Evolutionary conservation across 2,797 vertebrate species (phyloP).

Genomic region (Urocyon cinereoargenteus): DNA sequence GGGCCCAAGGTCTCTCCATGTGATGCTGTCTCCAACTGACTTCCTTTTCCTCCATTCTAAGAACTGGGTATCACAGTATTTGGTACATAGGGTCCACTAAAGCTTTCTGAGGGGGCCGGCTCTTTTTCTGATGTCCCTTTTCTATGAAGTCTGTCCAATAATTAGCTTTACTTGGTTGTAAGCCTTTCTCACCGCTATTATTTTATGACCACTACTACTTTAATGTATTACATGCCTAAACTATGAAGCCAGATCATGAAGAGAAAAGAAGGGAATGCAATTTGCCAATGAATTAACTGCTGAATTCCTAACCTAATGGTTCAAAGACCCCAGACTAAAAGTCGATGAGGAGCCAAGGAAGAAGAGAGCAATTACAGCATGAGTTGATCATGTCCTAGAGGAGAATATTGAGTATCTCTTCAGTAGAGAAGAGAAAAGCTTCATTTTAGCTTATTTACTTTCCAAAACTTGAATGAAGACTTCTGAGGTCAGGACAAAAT

Average conservation of each 20-base stretch:
- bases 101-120: background rate
- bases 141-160: background rate
- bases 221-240: background rate
- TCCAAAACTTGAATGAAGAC: conserved; percentile 52
- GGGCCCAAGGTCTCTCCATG: background rate
- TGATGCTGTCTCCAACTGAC: background rate
- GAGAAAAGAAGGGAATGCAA: background rate
- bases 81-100: background rate
- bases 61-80: background rate
- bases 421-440: background rate
- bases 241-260: background rate
- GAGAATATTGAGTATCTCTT: background rate
- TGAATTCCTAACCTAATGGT: background rate
- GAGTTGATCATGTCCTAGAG: background rate
- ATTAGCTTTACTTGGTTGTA: background rate
- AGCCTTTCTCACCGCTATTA: background rate
- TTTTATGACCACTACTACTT: conserved; percentile 32
- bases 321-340: background rate
- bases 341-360: background rate
- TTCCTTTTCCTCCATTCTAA: background rate
- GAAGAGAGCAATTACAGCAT: background rate
- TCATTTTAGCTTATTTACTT: conserved; percentile 56
- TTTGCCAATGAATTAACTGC: background rate
- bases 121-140: background rate
- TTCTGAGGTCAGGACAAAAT: conserved; percentile 28